Percentiles rank a stretch among this genome's conserved stretches.
Conservation (phyloP, 1,140 invertebrate genomes). For the Drosophila grimshawi region DNA sequence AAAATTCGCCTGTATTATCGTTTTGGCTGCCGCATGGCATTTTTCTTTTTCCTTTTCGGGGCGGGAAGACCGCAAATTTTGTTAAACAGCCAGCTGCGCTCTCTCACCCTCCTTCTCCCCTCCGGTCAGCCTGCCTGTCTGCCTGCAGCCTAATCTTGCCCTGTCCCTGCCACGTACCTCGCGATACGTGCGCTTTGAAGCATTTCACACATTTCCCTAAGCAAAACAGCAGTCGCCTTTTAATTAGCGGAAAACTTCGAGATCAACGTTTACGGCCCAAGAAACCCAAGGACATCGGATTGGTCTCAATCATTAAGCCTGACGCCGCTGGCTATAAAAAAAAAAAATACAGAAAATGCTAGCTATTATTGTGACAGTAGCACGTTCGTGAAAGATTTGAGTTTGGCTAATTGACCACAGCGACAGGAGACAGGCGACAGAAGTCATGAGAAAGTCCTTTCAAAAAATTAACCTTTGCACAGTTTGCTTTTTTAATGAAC, state of each 20-base stretch:
- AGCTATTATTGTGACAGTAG: constrained; percentile 23
- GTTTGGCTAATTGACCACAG: constrained; percentile 40
- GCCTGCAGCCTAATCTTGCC: too few relatives aligned
- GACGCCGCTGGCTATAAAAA: constrained; percentile 26
- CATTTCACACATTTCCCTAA: constrained; percentile 60
- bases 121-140: not conserved
- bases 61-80: constrained; percentile 82
- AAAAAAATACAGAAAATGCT: constrained; percentile 11
- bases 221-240: constrained; percentile 21
- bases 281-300: constrained; percentile 28
- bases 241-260: constrained; percentile 73
- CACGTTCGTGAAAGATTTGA: constrained; percentile 23
- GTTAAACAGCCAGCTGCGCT: constrained; percentile 62
- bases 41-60: constrained; percentile 51
- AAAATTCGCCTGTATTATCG: constrained; percentile 59
- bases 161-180: not conserved
- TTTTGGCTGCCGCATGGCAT: constrained; percentile 42
- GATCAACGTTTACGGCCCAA: constrained; percentile 47
- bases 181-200: constrained; percentile 57
- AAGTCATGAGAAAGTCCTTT: constrained; percentile 42
- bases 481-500: not conserved
- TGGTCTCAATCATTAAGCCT: constrained; percentile 32
- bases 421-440: constrained; percentile 10
- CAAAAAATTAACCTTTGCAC: not conserved
- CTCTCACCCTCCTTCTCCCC: not conserved